Evolutionary conservation across 2,113 vertebrate genomes (phyloP), one percentile per base, ranked within the genome.

Genomic region (Gadus macrocephalus): DNA sequence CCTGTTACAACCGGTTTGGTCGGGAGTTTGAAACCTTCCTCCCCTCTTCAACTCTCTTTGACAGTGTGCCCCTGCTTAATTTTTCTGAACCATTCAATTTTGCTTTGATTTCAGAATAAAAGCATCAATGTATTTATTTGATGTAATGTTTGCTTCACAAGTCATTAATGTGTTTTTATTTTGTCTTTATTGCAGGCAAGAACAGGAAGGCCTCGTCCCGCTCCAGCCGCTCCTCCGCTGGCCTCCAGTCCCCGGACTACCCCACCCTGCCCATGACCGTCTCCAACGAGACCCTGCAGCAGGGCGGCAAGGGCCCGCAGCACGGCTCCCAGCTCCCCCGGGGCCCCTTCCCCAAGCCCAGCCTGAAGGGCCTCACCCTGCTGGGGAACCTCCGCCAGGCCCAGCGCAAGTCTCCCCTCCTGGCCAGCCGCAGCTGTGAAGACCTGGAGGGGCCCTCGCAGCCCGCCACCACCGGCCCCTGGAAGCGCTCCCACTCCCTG

Each of bases 401-500:
- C 82, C 91, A 92, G 8, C 90, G 92, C 74, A 91, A 86, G 62
- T 86, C 92, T 17, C 92, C 91, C 0, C 90, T 95, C 53, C 90
- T 91, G 0, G 88, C 93, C 55, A 97, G 94, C 73, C 93, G 92
- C 78, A 98, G 95, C 86, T 97, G 91, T 68, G 97, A 98, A 88
- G 91, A 93, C 75, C 90, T 96, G 78, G 95, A 94, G 53, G 91
- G 82, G 14, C 81, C 89, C 3, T 86, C 81, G n/a, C 64, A 79
- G 3, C 70, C 82, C 19, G 31, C 68, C 42, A 49, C 42, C 42
- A 14, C 8, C 0, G 91, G 88, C 3, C 6, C 76, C 0, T 96
- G 94, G 92, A 96, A 94, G 74, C 93, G 96, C 19, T 97, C 95
- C 66, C 95, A 93, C 62, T 99, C 96, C 1, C 88, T 98, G 72